These are phyloP conservation scores for Torymus tubicola DNA, from an alignment of 2,888 invertebrate species.

Conservation along the genomic window DNA sequence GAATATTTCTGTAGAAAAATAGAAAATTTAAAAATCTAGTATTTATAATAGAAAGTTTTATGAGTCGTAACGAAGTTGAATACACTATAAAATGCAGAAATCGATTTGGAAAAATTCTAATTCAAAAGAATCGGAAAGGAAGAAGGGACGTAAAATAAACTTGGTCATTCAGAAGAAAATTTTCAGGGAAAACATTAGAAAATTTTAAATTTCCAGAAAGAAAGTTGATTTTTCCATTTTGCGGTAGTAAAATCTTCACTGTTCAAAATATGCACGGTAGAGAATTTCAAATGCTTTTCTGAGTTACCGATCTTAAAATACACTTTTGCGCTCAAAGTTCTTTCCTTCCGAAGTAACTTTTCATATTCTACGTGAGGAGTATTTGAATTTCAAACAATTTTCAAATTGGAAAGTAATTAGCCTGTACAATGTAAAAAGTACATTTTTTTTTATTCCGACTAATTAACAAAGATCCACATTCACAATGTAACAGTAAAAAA, in stretches of 20 bases:
- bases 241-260: not conserved
- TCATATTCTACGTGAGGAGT: no score
- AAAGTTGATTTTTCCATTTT: slow-evolving; percentile 7
- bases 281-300: slow-evolving; percentile 6
- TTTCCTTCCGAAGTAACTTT: not conserved
- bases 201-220: not conserved
- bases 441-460: no score
- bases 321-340: not conserved
- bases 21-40: no score
- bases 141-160: not conserved
- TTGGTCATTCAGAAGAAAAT: not conserved
- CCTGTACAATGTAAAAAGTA: no score
- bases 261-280: not conserved
- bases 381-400: no score
- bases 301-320: not conserved
- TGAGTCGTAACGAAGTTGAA: not conserved
- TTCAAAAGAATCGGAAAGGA: not conserved
- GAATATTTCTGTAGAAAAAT: no score
- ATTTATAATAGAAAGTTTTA: no score
- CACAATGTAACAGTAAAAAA: no score
- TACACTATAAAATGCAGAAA: not conserved
- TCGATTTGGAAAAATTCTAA: not conserved
- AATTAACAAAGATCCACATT: no score
- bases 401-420: no score
- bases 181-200: not conserved